Evolutionary conservation across 1,140 invertebrate genomes (phyloP).

Genomic region (Lucilia sericata): DNA sequence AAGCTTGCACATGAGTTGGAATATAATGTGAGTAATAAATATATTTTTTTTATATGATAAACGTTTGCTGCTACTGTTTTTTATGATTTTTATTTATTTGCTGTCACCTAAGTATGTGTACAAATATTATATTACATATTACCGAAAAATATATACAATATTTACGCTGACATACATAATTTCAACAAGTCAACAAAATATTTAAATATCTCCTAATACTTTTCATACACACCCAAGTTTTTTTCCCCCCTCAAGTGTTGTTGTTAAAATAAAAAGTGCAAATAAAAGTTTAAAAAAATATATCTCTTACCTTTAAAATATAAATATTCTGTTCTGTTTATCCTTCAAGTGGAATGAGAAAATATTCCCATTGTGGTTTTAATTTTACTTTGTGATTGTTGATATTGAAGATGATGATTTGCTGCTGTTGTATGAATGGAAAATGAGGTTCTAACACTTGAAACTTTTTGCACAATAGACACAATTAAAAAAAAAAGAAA

Average conservation of each 20-base stretch:
- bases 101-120: not conserved
- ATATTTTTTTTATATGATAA: not conserved
- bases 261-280: too few species aligned
- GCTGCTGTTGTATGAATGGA: not conserved
- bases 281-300: not conserved
- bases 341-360: conserved; percentile 2
- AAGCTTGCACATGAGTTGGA: not conserved
- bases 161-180: not conserved
- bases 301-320: not conserved
- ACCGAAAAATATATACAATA: too few species aligned
- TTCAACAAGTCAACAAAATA: conserved; percentile 5
- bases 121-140: too few species aligned
- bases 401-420: not conserved
- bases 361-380: not conserved
- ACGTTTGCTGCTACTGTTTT: not conserved
- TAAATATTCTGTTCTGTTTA: not conserved
- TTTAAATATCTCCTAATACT: not conserved
- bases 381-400: not conserved
- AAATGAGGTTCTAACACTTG: not conserved
- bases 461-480: not conserved
- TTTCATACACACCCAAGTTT: too few species aligned
- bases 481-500: not conserved
- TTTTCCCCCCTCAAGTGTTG: not conserved
- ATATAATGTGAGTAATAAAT: not conserved
- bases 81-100: conserved; percentile 7